phyloP scores from a whole-genome alignment of 2,797 vertebrate species.

The Prionace glauca region DNA sequence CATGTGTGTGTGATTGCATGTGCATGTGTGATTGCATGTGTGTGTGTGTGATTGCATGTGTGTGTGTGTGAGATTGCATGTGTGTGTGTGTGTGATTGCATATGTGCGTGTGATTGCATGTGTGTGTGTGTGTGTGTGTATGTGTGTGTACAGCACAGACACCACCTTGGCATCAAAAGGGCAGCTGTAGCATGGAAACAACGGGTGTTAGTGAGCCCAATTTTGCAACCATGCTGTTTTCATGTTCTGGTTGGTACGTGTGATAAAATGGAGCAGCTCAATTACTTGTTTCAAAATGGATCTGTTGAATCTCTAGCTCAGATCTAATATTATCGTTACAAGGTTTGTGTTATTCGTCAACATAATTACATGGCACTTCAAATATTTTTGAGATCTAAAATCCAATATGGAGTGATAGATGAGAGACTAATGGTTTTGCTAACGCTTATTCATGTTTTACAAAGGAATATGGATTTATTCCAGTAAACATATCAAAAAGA shows the following conservation, averaged over 20 bases:
- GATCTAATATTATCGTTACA: conserved; percentile 10
- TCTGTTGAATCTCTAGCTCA: conserved; percentile 20
- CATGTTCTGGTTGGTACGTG: neutral
- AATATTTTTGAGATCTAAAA: conserved; percentile 34
- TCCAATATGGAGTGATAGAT: conserved; percentile 32
- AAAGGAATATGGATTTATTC: conserved; percentile 30
- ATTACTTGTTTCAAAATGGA: neutral
- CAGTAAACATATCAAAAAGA: conserved; percentile 14
- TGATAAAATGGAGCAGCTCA: neutral
- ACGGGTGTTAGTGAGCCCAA: neutral
- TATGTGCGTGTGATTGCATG: too few species aligned
- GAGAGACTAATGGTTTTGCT: conserved; percentile 6
- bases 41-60: too few species aligned
- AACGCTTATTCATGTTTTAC: conserved; percentile 26
- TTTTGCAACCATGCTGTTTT: neutral
- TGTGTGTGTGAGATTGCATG: too few species aligned
- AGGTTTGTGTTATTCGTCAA: conserved; percentile 22
- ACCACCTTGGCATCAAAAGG: neutral
- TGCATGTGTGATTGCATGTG: too few species aligned
- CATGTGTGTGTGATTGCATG: too few species aligned
- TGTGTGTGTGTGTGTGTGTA: too few species aligned
- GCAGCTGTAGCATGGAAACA: neutral
- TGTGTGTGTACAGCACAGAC: neutral
- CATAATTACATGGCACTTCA: conserved; percentile 26
- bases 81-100: too few species aligned